A percentile compares a stretch with the other conserved stretches of the same genome.
These are phyloP conservation scores for Beris chalybata DNA, from an alignment of 2,888 invertebrate species.

Conservation along the genomic window DNA sequence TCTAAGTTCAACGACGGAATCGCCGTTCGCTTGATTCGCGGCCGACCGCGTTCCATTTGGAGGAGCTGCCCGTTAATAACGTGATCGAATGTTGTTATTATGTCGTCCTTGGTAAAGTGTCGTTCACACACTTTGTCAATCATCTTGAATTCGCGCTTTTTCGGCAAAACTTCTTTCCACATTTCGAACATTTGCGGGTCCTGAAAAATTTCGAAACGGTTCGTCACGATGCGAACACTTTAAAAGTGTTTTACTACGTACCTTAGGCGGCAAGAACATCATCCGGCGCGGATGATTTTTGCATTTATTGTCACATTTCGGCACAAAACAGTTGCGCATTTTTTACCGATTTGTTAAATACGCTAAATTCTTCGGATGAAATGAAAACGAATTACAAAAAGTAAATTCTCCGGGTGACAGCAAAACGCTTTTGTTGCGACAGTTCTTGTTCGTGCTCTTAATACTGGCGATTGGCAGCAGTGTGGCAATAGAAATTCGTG, in stretches of 20 bases:
- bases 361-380: no score
- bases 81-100: slow-evolving; percentile 45
- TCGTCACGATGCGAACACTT: neutral
- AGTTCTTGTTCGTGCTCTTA: no score
- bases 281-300: slow-evolving; percentile 41
- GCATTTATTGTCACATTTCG: slow-evolving; percentile 44
- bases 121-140: slow-evolving; percentile 46
- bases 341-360: neutral
- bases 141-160: slow-evolving; percentile 42
- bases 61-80: slow-evolving; percentile 45
- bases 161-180: slow-evolving; percentile 45
- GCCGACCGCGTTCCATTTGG: slow-evolving; percentile 46
- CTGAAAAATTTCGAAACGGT: slow-evolving; percentile 35
- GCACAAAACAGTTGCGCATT: slow-evolving; percentile 47
- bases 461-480: no score
- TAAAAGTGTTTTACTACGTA: slow-evolving; percentile 21
- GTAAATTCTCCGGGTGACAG: no score
- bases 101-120: slow-evolving; percentile 44
- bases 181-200: slow-evolving; percentile 41
- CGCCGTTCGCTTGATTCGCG: slow-evolving; percentile 43
- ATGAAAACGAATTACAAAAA: no score
- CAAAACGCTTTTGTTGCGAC: no score
- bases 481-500: no score
- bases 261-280: slow-evolving; percentile 47
- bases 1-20: slow-evolving; percentile 45